Base-by-base conservation (phyloP, 1,140 invertebrate species). In the Pogonomyrmex californicus region DNA sequence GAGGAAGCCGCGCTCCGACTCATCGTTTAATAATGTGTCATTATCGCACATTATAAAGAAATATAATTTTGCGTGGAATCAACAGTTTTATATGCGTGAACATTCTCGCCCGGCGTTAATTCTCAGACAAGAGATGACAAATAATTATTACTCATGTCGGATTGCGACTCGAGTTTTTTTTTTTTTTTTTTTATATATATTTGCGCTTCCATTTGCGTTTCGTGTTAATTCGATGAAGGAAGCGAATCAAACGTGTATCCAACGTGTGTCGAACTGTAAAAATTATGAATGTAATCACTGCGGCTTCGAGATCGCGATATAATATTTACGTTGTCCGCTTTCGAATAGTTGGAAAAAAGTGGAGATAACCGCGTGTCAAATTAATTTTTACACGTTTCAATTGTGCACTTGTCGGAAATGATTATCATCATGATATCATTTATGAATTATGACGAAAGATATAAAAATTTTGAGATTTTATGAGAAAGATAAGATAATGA, bases 41-140 rank as follows among this genome's bases (percentile, higher is more conserved):
- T 90, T 90, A 85, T 75, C 66, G 41, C 54, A 51, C 17, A 23
- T 23, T 23, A 38, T n/a, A 54, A 87, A 10, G 65, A 90, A 85
- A 88, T 76, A 90, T 85, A 85, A 87, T 90, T 79, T 65, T n/a
- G 47, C 4, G 58, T 62, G n/a, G 60, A 90, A 90, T 87, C 85
- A 78, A 87, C 77, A 90, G 66, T 49, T 85, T 87, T 85, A 85
- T 85, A 79, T 10, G 78, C 47, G 30, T 12, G 36, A 65, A 71
- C 82, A 70, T 85, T 90, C 66, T 36, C 12, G 17, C 36, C 4
- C 71, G 88, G 60, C 78, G 85, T 87, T 86, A 89, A 75, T 85
- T 56, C 30, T 51, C 41, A 36, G 71, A 90, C 44, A 77, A 65
- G 77, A 10, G 78, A 86, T 56, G 78, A 82, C 41, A 41, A 68